Evolutionary conservation across 2,113 vertebrate species (phyloP).

Genomic region (Tapirus terrestris): DNA sequence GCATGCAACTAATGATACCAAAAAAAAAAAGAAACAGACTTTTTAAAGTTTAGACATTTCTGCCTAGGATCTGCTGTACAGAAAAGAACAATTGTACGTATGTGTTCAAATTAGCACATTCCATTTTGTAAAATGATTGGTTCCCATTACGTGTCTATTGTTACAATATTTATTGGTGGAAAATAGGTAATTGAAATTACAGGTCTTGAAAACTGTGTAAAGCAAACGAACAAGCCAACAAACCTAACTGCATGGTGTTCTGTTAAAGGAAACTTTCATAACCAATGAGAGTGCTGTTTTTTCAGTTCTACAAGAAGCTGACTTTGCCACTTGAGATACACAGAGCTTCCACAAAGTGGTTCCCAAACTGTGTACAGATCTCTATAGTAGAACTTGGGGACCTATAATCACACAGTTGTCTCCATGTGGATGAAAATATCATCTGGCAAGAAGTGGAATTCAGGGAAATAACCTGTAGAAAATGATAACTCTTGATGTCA

Average conservation of each 20-base stretch:
- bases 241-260: not conserved
- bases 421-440: not conserved
- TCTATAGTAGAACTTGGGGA: not conserved
- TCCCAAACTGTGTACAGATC: not conserved
- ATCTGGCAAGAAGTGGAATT: constrained; percentile 4
- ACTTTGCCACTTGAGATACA: not conserved
- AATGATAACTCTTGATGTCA: not conserved
- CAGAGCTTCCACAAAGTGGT: not conserved
- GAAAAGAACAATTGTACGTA: not conserved
- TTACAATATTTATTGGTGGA: not conserved
- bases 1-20: not conserved
- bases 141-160: not conserved
- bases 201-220: constrained; percentile 27
- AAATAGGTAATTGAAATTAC: not conserved
- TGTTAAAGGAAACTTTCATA: not conserved
- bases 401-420: not conserved
- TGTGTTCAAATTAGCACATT: not conserved
- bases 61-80: not conserved
- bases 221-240: not conserved
- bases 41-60: constrained; percentile 13
- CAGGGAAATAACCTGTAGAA: constrained; percentile 8
- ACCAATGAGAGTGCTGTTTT: not conserved
- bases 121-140: not conserved
- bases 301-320: not conserved
- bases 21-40: not conserved